Evolutionary conservation across 2,113 vertebrate genomes (phyloP).

Genomic region (Oryctolagus cuniculus): mOryCun1.1 NC_091444.1:23321501-23322000

Average conservation of each 20-base stretch:
- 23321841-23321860: not conserved
- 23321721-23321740: rapidly evolving
- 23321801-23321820: not conserved
- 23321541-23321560: not conserved
- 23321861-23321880: not conserved
- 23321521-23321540: not conserved
- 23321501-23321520: not conserved
- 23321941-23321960: too few relatives aligned
- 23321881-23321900: not conserved
- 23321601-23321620: not conserved
- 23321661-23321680: not conserved
- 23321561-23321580: not conserved
- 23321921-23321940: too few relatives aligned
- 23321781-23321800: not conserved
- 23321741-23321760: not conserved
- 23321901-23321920: too few relatives aligned
- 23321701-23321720: not conserved
- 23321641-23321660: not conserved
- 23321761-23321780: not conserved
- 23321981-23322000: too few relatives aligned
- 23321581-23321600: not conserved
- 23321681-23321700: not conserved
- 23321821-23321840: not conserved
- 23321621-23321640: not conserved
- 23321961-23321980: too few relatives aligned